phyloP scores from a whole-genome alignment of 1,140 invertebrate species.

The Drosophila nebulosa region DNA sequence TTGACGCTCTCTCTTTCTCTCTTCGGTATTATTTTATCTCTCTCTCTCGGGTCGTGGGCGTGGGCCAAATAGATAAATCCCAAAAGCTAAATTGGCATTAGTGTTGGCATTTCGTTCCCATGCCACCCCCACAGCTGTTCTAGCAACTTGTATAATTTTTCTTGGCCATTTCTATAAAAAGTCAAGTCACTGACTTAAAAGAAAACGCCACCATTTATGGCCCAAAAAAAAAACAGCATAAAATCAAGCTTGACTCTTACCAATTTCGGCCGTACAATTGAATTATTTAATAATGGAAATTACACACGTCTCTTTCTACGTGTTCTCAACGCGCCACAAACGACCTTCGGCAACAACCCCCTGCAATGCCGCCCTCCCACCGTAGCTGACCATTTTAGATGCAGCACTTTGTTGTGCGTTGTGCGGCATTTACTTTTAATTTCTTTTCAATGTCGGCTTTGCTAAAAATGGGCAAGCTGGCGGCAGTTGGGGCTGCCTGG shows the following conservation, averaged over 20 bases:
- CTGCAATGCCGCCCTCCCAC: background rate
- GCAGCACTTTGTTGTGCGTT: constrained; percentile 6
- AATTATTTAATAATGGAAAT: constrained; percentile 44
- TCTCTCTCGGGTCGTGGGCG: background rate
- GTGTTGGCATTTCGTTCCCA: background rate
- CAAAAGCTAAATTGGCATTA: background rate
- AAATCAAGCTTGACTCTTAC: constrained; percentile 31
- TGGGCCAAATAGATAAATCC: background rate
- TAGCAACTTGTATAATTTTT: background rate
- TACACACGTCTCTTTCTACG: constrained; percentile 7
- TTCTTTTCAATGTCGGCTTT: constrained; percentile 70
- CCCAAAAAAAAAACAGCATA: constrained; percentile 35
- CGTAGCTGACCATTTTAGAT: background rate
- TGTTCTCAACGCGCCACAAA: constrained; percentile 4
- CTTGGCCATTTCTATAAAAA: constrained; percentile 20
- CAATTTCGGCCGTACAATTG: constrained; percentile 48
- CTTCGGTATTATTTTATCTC: background rate
- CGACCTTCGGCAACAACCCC: background rate
- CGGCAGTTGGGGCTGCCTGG: constrained; percentile 26
- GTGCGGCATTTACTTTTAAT: constrained; percentile 73
- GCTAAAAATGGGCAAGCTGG: constrained; percentile 60
- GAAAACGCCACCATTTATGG: constrained; percentile 50
- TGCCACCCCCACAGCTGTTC: background rate
- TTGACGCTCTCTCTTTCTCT: background rate
- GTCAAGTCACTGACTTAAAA: constrained; percentile 49